These are phyloP conservation scores for Argynnis bischoffii DNA, from an alignment of 2,888 invertebrate species.

Conservation along the genomic window DNA sequence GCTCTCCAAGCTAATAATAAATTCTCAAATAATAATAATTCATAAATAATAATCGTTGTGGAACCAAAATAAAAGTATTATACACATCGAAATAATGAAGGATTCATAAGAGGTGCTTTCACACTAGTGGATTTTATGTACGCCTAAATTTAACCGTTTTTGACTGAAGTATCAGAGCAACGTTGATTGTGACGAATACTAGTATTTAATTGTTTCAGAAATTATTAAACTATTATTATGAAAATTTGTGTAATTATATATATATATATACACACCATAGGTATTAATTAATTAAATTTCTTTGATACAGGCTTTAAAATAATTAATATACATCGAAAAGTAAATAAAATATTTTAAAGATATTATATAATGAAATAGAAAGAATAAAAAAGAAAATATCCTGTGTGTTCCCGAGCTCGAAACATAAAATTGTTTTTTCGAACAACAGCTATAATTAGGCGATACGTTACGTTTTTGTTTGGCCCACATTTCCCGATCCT, in stretches of 20 bases:
- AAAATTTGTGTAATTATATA: no score
- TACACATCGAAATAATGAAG: slow-evolving; percentile 81
- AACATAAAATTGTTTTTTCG: slow-evolving; percentile 81
- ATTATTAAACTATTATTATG: no score
- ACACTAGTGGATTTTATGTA: slow-evolving; percentile 60
- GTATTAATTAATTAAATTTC: no score
- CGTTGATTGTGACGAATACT: no score
- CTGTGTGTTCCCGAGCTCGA: slow-evolving; percentile 65
- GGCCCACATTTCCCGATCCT: slow-evolving; percentile 82
- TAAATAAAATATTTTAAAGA: background rate
- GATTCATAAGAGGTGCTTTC: slow-evolving; percentile 60
- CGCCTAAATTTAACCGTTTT: background rate
- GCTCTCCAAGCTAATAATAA: slow-evolving; percentile 77
- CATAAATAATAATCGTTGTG: slow-evolving; percentile 81
- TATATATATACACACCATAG: no score
- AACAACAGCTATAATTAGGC: slow-evolving; percentile 81
- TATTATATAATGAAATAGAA: background rate
- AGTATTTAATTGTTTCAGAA: no score
- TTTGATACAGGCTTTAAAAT: no score
- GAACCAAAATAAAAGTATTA: slow-evolving; percentile 78
- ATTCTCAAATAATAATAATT: slow-evolving; percentile 82
- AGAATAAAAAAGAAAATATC: slow-evolving; percentile 46
- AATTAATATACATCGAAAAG: no score
- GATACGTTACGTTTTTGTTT: slow-evolving; percentile 82
- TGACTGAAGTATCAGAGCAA: no score